Conservation (phyloP, 2,888 invertebrate species). For the Brenthis daphne region DNA sequence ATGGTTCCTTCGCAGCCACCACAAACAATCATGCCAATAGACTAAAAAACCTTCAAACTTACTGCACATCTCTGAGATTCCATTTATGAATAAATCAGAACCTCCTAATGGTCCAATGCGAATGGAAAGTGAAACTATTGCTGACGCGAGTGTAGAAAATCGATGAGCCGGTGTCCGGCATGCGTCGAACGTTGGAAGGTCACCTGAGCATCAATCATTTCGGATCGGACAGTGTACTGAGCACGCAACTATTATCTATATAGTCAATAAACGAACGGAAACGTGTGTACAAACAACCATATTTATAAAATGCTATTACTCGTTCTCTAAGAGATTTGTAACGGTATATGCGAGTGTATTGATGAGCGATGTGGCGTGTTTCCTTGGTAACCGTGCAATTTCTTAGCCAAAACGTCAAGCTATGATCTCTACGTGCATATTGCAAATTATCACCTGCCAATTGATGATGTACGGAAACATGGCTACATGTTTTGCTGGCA, state of each 20-base stretch:
- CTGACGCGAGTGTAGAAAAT: constrained; percentile 64
- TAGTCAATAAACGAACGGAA: background rate
- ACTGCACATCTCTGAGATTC: constrained; percentile 46
- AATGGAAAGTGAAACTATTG: constrained; percentile 68
- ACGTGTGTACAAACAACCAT: constrained; percentile 1
- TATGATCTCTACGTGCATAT: constrained; percentile 54
- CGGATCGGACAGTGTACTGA: constrained; percentile 47
- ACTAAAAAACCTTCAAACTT: constrained; percentile 53
- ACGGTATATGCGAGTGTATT: constrained; percentile 31
- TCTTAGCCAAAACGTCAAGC: constrained; percentile 56
- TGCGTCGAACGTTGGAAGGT: constrained; percentile 59
- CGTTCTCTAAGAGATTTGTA: constrained; percentile 23
- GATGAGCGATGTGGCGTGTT: constrained; percentile 57
- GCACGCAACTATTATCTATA: constrained; percentile 50
- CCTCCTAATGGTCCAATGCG: constrained; percentile 58
- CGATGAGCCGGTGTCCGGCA: constrained; percentile 66
- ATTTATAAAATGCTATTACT: constrained; percentile 19
- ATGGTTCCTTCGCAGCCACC: constrained; percentile 73
- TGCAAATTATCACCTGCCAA: constrained; percentile 73
- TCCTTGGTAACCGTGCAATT: constrained; percentile 64
- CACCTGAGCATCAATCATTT: constrained; percentile 63
- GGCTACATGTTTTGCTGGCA: constrained; percentile 60
- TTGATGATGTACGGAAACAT: constrained; percentile 77
- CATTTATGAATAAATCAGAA: constrained; percentile 49
- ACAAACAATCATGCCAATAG: constrained; percentile 66